Percentiles rank a stretch among this genome's conserved stretches.
These are phyloP conservation scores for Pristionchus maxplancki DNA, from an alignment of 2,888 invertebrate genomes.

Conservation along the genomic window DNA sequence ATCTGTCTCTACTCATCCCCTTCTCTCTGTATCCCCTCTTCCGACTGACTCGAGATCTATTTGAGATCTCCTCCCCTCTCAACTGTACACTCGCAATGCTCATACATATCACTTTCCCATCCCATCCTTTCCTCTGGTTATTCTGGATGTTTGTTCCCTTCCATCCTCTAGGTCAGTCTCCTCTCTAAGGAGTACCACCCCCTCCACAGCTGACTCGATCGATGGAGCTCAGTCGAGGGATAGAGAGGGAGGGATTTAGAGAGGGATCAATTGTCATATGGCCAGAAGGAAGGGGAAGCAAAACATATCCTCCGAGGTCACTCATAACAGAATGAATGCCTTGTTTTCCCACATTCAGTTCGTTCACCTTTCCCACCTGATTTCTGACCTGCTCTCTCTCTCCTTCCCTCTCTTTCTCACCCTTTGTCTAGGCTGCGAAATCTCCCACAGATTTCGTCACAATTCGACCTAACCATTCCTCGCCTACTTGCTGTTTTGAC, in stretches of 20 bases:
- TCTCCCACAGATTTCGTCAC: constrained; percentile 36
- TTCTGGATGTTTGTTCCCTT: constrained; percentile 10
- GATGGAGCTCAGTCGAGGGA: constrained; percentile 14
- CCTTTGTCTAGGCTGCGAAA: constrained; percentile 20
- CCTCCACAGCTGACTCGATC: constrained; percentile 42
- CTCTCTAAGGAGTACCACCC: constrained; percentile 17
- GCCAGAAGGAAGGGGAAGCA: neutral
- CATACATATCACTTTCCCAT: constrained; percentile 46
- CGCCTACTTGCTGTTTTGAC: constrained; percentile 31
- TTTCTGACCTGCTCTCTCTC: constrained; percentile 2
- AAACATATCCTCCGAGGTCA: constrained; percentile 20
- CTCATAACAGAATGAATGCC: constrained; percentile 15
- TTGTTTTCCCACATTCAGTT: neutral
- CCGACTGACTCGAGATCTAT: constrained; percentile 34
- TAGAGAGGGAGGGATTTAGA: constrained; percentile 5
- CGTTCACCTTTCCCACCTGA: neutral
- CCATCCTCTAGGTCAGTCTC: constrained; percentile 19
- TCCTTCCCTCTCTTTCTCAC: neutral
- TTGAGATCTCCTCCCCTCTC: constrained; percentile 35
- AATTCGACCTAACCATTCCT: neutral
- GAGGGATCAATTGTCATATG: constrained; percentile 1
- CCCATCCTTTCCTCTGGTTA: constrained; percentile 31
- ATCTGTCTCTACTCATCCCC: constrained; percentile 32
- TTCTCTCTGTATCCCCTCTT: neutral
- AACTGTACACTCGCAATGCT: constrained; percentile 30